Evolutionary conservation across 2,113 vertebrate genomes (phyloP), one percentile per base, ranked within the genome.

Genomic region (Nestor notabilis): DNA sequence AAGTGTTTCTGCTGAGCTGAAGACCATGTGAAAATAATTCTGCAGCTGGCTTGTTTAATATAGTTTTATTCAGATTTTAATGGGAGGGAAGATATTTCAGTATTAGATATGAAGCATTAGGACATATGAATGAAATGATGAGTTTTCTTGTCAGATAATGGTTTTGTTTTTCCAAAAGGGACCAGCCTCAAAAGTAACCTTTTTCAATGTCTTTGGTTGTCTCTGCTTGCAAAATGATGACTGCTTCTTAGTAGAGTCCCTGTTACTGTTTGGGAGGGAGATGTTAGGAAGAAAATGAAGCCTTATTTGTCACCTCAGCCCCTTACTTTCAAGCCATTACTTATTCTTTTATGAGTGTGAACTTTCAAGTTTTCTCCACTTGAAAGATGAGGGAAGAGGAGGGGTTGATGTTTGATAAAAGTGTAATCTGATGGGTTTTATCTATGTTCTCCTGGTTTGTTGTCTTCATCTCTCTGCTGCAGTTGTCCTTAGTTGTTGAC

Each of bases 391-490:
- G 3, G 11, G 13, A 79, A 43, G n/a, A 66, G 5, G 37, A 61
- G 13, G 18, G 4, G 9, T 56, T 56, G 27, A 28, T 83, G 23
- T 17, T 69, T 86, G 17, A 28, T 61, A 69, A 81, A 70, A 44
- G 16, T 4, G 6, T 5, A 37, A 2, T 60, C 77, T 55, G 17
- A 8, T 0, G 5, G 4, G 0, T 5, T 13, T 46, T 49, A 6
- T 71, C 29, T 71, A 6, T 0, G 0, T 41, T 77, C 10, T 71
- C 7, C 27, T 69, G 19, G 3, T 55, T 46, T 39, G 2, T n/a
- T 69, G 6, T 61, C 31, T 83, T 93, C 15, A 16, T n/a, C 25
- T 64, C 4, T 72, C 49, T 90, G 18, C 49, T 60, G 29, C 25
- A 66, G 49, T n/a, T 71, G 29, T 37, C 10, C 33, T 49, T 89